Base-by-base conservation (phyloP, 1,140 invertebrate species). In the Ostrea denselamellosa region DNA sequence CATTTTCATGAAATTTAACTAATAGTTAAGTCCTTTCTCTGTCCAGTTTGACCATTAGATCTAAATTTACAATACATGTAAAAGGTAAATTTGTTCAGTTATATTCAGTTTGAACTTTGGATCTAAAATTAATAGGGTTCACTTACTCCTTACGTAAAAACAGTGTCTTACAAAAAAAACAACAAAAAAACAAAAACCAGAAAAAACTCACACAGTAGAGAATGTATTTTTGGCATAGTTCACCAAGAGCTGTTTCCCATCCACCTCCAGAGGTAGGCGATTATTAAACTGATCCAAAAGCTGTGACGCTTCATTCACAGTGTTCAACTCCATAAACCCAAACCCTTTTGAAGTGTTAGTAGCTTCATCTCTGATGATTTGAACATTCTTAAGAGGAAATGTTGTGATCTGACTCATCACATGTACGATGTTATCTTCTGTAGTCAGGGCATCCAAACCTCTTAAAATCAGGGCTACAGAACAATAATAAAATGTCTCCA, bases 401-500 rank as follows among this genome's bases (percentile, higher is more conserved):
- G 94, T 96, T 17, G 95, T 95, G 56, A 95, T 95, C 56, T 91
- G 92, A 91, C 96, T 96, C 87, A 99, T 96, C 62, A 95, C 95
- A 71, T 89, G 91, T 90, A 97, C 96, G 85, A 99, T 96, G 22
- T 96, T 96, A 93, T 98, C 97, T 95, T 99, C 98, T 1, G 97
- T 98, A 2, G 97, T 97, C 28, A 98, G 91, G 0, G 97, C 96
- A 93, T 98, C 98, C 86, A 99, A 94, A 92, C 98, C 97, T 86
- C 98, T 96, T 87, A 99, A 95, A 91, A 99, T 96, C 17, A 99
- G 96, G 82, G 97, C 97, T 97, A 94, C 14, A 83, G 28, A 22
- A 81, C 12, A 81, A 34, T 19, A 8, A 44, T 8, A 34, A n/a
- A 25, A n/a, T 25, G 8, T n/a, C 71, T 25, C 25, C 25, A 44